These are phyloP conservation scores for Elanus axillaris DNA, from an alignment of 2,113 vertebrate genomes.

Conservation along the genomic window DNA sequence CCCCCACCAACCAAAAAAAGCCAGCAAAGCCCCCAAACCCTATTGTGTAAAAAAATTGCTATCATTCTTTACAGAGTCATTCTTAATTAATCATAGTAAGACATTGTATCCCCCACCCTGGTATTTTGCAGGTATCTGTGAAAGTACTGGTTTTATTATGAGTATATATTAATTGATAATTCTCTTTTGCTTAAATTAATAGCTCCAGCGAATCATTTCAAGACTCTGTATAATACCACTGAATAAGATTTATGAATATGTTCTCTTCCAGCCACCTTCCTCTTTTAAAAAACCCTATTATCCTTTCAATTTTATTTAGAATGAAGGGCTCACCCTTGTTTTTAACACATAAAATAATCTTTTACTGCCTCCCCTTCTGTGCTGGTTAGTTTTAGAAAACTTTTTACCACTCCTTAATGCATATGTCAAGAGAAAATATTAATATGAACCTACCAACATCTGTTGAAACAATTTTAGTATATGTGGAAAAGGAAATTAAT, in stretches of 20 bases:
- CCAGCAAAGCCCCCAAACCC: background rate
- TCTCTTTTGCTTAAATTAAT: background rate
- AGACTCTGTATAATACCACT: background rate
- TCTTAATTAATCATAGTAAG: background rate
- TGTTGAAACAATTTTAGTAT: constrained; percentile 11
- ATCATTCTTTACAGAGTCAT: background rate
- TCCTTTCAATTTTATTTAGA: background rate
- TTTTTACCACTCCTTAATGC: background rate
- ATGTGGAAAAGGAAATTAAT: constrained; percentile 57
- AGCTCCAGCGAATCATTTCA: background rate
- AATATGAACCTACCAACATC: background rate
- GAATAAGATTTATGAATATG: background rate
- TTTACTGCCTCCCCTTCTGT: background rate
- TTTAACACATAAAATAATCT: background rate
- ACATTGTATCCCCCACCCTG: background rate
- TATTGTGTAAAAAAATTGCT: background rate
- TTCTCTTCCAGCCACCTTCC: background rate
- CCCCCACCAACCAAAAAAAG: background rate
- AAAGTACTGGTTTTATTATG: background rate
- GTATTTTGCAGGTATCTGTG: background rate
- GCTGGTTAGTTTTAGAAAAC: background rate
- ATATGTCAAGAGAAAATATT: background rate
- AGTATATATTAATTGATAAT: background rate
- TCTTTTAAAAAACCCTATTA: background rate
- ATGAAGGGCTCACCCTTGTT: background rate